Conservation (phyloP, 2,797 vertebrate genomes). For the Pseudopleuronectes americanus region DNA sequence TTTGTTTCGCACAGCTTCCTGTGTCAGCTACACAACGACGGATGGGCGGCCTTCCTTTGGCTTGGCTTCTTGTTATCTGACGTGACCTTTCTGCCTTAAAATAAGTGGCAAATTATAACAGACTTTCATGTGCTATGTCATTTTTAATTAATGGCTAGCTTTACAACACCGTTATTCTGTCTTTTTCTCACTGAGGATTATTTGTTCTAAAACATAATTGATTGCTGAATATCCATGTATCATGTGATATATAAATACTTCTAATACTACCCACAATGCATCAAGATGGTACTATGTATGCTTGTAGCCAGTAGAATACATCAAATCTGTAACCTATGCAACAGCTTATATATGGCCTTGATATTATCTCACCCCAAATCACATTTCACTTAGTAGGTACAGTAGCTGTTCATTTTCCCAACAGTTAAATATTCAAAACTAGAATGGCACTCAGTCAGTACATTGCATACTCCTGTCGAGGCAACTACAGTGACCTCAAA, state of each 20-base stretch:
- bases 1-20: constrained; percentile 55
- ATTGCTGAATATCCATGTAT: constrained; percentile 28
- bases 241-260: constrained; percentile 22
- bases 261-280: constrained; percentile 16
- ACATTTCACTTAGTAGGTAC: constrained; percentile 37
- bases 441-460: too few species aligned
- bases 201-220: constrained; percentile 14
- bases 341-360: constrained; percentile 38
- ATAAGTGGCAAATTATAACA: constrained; percentile 36
- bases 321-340: constrained; percentile 41
- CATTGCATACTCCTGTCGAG: too few species aligned
- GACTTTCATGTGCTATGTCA: constrained; percentile 6
- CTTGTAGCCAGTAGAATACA: constrained; percentile 34
- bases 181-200: neutral
- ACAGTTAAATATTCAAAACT: constrained; percentile 43
- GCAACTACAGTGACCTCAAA: too few species aligned
- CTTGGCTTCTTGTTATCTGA: constrained; percentile 37
- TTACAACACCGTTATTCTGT: constrained; percentile 6
- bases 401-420: constrained; percentile 28
- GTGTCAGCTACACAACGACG: constrained; percentile 65
- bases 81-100: constrained; percentile 43
- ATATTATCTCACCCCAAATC: constrained; percentile 47
- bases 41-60: constrained; percentile 19
- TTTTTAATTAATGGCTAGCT: constrained; percentile 30
- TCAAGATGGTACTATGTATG: constrained; percentile 28